Conservation (phyloP, 2,888 invertebrate genomes). For the Drosophila nr. perissopoda region DNA sequence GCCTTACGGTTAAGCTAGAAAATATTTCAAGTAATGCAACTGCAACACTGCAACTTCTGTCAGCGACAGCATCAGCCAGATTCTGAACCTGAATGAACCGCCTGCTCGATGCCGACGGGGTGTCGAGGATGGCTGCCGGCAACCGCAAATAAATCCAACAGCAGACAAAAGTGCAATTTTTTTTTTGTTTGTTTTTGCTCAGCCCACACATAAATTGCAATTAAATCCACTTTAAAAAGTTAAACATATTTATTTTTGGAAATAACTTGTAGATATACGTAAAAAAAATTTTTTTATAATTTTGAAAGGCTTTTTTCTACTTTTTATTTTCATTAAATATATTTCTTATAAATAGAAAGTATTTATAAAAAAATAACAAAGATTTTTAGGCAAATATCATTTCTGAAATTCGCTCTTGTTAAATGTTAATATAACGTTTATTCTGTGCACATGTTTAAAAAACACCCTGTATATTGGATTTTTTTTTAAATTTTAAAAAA, state of each 20-base stretch:
- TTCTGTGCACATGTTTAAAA: too few relatives aligned
- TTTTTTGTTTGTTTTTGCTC: conserved; percentile 38
- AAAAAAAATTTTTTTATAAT: not conserved
- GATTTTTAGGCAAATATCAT: not conserved
- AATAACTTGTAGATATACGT: not conserved
- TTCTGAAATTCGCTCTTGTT: not conserved
- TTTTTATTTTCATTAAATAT: not conserved
- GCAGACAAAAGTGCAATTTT: conserved; percentile 56
- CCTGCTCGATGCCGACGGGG: conserved; percentile 8
- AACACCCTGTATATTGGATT: too few relatives aligned
- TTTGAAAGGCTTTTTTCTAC: not conserved
- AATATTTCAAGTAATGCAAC: conserved; percentile 57
- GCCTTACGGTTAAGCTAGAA: conserved; percentile 39
- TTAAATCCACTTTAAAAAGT: not conserved
- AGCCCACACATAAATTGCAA: conserved; percentile 19
- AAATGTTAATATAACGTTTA: not conserved
- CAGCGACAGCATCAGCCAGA: conserved; percentile 27
- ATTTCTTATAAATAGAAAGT: too few relatives aligned
- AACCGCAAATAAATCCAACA: conserved; percentile 74
- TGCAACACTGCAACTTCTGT: conserved; percentile 49
- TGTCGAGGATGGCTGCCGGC: conserved; percentile 15
- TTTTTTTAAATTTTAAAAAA: too few relatives aligned
- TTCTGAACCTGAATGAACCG: not conserved
- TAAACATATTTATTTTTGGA: not conserved
- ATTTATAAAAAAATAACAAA: too few relatives aligned